Evolutionary conservation across 2,797 vertebrate genomes (phyloP), one percentile per base, ranked within the genome.

Genomic region (Pangasius larnaudii): DNA sequence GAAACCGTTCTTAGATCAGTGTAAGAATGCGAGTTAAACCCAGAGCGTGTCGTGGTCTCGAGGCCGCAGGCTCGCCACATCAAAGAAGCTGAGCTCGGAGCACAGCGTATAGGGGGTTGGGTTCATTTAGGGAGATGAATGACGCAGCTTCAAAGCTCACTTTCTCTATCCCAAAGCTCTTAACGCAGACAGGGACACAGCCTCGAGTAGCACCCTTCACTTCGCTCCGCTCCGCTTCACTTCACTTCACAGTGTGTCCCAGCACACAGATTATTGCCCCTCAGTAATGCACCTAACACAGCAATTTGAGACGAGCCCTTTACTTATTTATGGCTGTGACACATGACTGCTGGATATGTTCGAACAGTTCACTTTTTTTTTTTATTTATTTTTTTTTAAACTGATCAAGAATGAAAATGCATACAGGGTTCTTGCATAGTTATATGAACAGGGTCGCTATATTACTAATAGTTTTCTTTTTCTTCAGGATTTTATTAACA

Each of bases 31-130:
- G 82, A 75, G 86, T 90, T 90, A 79, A 90, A 88, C 89, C 83
- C 80, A 18, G 86, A 89, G 63, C 42, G 53, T 80, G 88, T 88
- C 85, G 87, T 86, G 87, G 89, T 91, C 88, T 91, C 69, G 51
- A 95, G 95, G 96, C 97, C 95, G 93, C 96, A 95, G 96, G 95
- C 95, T 95, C 94, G 93, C 97, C 97, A 97, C 97, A 98, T 98
- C 95, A 98, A 97, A 98, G 96, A 83, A 72, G 92, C 93, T 94
- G 95, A 91, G 85, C 89, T 91, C 82, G 85, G 86, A 90, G 89
- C 87, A 87, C 72, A 86, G 95, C 95, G 96, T 36, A 96, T 95
- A 96, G 87, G 95, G 96, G 97, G 95, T 95, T 96, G 96, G 95
- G 94, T 95, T 96, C 95, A 97, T 94, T 97, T 97, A 97, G 95